Conservation (phyloP, 2,113 vertebrate species). For the Salvator merianae region DNA sequence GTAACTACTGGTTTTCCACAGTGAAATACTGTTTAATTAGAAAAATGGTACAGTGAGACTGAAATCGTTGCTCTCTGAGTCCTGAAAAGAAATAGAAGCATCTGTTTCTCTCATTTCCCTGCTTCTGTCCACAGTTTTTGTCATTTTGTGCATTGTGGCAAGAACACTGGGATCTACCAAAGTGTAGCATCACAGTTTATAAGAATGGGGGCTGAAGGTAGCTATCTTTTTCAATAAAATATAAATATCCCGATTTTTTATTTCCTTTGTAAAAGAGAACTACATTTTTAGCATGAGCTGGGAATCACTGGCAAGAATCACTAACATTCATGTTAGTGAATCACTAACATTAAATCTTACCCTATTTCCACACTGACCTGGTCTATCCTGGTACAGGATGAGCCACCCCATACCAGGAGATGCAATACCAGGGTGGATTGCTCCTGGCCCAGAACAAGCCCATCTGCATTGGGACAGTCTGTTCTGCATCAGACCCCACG, state of each 20-base stretch:
- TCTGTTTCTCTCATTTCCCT: slow-evolving; percentile 58
- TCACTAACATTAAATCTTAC: slow-evolving; percentile 26
- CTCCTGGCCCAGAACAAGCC: no score
- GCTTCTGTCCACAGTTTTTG: slow-evolving; percentile 47
- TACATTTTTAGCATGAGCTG: not conserved
- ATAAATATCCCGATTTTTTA: slow-evolving; percentile 37
- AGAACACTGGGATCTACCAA: slow-evolving; percentile 52
- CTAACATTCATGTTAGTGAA: no score
- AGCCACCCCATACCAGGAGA: no score
- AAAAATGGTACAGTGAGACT: slow-evolving; percentile 39
- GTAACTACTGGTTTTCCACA: slow-evolving; percentile 27
- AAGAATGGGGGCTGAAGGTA: no score
- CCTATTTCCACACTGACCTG: no score
- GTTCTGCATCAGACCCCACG: no score
- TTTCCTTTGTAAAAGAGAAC: slow-evolving; percentile 12
- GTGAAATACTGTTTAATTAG: slow-evolving; percentile 28
- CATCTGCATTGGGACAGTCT: no score
- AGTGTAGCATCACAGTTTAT: slow-evolving; percentile 34
- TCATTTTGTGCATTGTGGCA: slow-evolving; percentile 61
- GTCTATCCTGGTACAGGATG: no score
- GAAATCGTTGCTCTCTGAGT: slow-evolving; percentile 46
- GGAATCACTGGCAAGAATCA: slow-evolving; percentile 33
- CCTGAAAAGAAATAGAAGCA: slow-evolving; percentile 53
- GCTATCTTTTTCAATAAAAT: slow-evolving; percentile 35
- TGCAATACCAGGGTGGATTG: no score